phyloP scores from a whole-genome alignment of 2,797 vertebrate species.

The Scolopax rusticola region DNA sequence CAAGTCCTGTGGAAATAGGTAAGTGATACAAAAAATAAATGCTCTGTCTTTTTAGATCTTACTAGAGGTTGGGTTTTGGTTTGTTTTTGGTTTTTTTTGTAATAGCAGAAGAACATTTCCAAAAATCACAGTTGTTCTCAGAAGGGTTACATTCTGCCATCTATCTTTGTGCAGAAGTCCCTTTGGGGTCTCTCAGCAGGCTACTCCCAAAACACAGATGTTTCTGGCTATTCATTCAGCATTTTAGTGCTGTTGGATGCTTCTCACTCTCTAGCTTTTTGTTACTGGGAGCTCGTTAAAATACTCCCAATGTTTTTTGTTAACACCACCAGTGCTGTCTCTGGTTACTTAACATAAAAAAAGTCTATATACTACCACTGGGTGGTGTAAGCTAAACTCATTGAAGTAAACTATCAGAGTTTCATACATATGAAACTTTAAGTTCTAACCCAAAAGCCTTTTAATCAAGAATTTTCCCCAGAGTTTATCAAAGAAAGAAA shows the following conservation, averaged over 20 bases:
- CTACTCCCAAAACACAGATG: slow-evolving; percentile 66
- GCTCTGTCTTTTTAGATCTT: background rate
- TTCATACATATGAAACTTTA: background rate
- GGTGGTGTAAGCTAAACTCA: background rate
- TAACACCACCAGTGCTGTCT: background rate
- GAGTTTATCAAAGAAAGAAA: background rate
- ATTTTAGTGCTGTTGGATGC: background rate
- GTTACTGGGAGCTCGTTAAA: background rate
- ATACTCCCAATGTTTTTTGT: background rate
- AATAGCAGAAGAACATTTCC: slow-evolving; percentile 20
- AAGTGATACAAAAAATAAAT: background rate
- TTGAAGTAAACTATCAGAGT: background rate
- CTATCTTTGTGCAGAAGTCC: slow-evolving; percentile 60
- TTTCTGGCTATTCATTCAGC: slow-evolving; percentile 51
- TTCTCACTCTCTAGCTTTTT: background rate
- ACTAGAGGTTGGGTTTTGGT: background rate
- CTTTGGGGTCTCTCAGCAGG: slow-evolving; percentile 49
- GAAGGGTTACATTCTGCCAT: slow-evolving; percentile 66
- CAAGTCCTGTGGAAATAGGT: background rate
- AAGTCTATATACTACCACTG: background rate
- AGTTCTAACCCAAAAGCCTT: background rate
- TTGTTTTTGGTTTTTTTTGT: background rate
- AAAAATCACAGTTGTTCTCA: slow-evolving; percentile 29
- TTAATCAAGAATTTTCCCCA: background rate
- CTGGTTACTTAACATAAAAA: background rate